Evolutionary conservation across 2,113 vertebrate species (phyloP), one percentile per base, ranked within the genome.

Genomic region (Thunnus maccoyii): DNA sequence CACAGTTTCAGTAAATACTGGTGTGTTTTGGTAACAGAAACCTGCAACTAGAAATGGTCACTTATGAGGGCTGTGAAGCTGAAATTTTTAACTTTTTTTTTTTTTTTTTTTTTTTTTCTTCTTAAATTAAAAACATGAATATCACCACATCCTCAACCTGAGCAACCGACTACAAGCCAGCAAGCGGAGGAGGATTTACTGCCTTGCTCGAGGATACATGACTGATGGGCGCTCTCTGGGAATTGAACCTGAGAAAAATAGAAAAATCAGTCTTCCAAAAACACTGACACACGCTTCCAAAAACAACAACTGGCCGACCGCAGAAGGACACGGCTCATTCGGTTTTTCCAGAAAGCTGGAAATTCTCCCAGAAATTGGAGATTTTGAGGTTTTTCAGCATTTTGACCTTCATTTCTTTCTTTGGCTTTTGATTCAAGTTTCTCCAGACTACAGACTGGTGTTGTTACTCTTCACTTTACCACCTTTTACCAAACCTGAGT

Each of bases 151-250:
- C 36, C 36, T 22, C 20, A 30, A 2, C 22, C 57, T 36, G 3
- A 62, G 8, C 20, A 4, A 56, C 17, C 18, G 6, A 27, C 36
- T 0, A 14, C 17, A 32, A 48, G 10, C 2, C 44, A 30, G 22
- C n/a, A 5, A 25, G 14, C 27, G n/a, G n/a, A 32, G 52, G 36
- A 41, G 2, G 10, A 18, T 11, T 44, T 10, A 9, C 25, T 50
- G 75, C 68, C n/a, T 51, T 57, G 73, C 50, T 68, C 50, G 67
- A 56, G 22, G 22, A 78, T 57, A 63, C 51, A 10, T 41, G 36
- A 41, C 36, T 8, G 36, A 41, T 9, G 36, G 27, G 4, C 27
- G 2, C 5, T 15, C 7, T 32, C 5, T 13, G 47, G 13, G 4
- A 30, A 17, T 2, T 48, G 2, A 48, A 72, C 18, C 62, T 61